Conservation (phyloP, 2,113 vertebrate genomes). For the Paracanthobrama guichenoti region DNA sequence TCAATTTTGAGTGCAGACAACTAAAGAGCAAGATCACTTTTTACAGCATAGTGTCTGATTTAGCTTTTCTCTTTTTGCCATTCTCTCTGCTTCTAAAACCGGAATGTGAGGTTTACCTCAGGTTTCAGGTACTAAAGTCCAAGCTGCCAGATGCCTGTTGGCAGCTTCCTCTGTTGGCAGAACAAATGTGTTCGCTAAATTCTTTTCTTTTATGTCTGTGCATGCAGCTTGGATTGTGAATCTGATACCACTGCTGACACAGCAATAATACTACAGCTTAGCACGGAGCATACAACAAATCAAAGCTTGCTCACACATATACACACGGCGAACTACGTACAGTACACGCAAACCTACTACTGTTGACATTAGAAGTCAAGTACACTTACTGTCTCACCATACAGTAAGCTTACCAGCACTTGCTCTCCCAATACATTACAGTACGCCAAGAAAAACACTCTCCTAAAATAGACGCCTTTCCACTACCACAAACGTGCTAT, state of each 20-base stretch:
- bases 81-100: neutral
- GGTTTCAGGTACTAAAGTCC: constrained; percentile 30
- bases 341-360: constrained; percentile 14
- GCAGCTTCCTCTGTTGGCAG: constrained; percentile 37
- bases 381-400: neutral
- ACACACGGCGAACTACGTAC: neutral
- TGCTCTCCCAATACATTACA: constrained; percentile 12
- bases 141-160: constrained; percentile 36
- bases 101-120: constrained; percentile 30
- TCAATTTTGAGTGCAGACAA: neutral
- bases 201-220: constrained; percentile 42
- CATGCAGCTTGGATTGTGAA: neutral
- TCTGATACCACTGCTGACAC: constrained; percentile 8
- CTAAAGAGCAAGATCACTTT: neutral
- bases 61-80: neutral
- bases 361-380: neutral
- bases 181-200: constrained; percentile 12
- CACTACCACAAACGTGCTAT: constrained; percentile 9
- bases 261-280: constrained; percentile 8
- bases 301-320: neutral
- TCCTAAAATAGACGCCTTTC: constrained; percentile 11
- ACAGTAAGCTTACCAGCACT: neutral
- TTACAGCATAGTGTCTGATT: neutral
- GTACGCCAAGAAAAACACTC: neutral
- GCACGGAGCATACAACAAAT: constrained; percentile 10